Conservation (phyloP, 2,888 invertebrate genomes). For the Lacanobia wlatinum region DNA sequence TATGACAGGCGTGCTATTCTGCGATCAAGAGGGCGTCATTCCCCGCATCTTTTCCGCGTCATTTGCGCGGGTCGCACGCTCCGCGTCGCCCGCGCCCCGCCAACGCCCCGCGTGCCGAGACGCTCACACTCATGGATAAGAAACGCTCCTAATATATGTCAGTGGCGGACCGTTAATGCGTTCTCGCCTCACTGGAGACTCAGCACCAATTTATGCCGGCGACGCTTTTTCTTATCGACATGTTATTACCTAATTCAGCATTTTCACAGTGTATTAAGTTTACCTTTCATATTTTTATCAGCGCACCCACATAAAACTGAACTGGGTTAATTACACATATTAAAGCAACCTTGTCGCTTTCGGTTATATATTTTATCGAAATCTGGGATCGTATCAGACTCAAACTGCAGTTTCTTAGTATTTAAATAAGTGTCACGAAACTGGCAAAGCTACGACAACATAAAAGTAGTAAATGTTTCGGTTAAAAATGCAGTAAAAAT, state of each 20-base stretch:
- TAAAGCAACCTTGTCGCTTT: constrained; percentile 32
- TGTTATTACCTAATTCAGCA: constrained; percentile 83
- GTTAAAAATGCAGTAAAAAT: neutral
- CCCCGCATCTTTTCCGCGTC: constrained; percentile 85
- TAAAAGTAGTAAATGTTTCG: neutral
- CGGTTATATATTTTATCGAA: constrained; percentile 23
- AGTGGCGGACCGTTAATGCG: constrained; percentile 80
- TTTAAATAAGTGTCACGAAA: constrained; percentile 4
- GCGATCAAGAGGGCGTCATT: constrained; percentile 82
- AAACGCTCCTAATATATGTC: constrained; percentile 75
- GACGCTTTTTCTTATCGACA: constrained; percentile 83
- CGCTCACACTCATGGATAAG: constrained; percentile 71
- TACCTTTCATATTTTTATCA: constrained; percentile 75
- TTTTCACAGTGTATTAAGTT: constrained; percentile 83
- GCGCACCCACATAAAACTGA: constrained; percentile 54
- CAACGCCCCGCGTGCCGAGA: constrained; percentile 36
- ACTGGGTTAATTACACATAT: constrained; percentile 60
- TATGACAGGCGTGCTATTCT: constrained; percentile 73
- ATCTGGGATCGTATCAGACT: neutral
- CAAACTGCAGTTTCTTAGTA: neutral
- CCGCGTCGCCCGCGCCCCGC: constrained; percentile 53
- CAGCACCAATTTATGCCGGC: constrained; percentile 83
- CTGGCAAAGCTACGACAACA: neutral
- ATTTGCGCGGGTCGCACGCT: constrained; percentile 80
- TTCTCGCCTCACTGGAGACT: constrained; percentile 82